phyloP scores from a whole-genome alignment of 2,888 invertebrate genomes.

The Phyto melanocephala region DNA sequence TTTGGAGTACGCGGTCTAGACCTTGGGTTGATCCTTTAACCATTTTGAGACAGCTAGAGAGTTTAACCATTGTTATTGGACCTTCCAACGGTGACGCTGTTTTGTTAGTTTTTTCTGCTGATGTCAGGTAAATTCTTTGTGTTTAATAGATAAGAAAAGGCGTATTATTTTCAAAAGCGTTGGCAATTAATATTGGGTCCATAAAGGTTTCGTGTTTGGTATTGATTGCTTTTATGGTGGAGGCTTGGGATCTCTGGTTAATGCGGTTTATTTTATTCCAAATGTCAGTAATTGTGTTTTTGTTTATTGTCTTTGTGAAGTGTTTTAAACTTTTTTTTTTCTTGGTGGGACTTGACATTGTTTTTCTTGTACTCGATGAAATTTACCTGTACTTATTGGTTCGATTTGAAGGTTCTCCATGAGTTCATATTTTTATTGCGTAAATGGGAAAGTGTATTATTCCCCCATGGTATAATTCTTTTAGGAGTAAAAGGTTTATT shows the following conservation, averaged over 20 bases:
- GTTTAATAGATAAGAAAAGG: background rate
- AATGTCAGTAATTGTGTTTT: background rate
- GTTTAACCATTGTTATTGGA: conserved; percentile 16
- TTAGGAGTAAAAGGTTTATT: no score
- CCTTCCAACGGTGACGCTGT: background rate
- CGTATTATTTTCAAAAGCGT: background rate
- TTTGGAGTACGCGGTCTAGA: no score
- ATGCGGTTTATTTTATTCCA: conserved; percentile 26
- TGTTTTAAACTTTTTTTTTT: no score
- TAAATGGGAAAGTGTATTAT: no score
- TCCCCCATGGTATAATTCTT: no score
- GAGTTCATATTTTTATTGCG: no score
- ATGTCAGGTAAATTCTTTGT: background rate
- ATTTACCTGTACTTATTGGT: no score
- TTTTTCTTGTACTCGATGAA: no score
- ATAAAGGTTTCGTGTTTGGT: background rate
- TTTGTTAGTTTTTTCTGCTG: background rate
- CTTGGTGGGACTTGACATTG: no score
- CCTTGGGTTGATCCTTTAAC: no score
- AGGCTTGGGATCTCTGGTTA: background rate
- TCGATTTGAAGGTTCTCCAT: no score
- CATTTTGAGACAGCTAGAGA: background rate
- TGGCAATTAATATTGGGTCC: background rate
- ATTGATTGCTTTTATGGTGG: conserved; percentile 5
- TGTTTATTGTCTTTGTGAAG: no score